Evolutionary conservation across 2,113 vertebrate genomes (phyloP).

Genomic region (Notechis scutatus): DNA sequence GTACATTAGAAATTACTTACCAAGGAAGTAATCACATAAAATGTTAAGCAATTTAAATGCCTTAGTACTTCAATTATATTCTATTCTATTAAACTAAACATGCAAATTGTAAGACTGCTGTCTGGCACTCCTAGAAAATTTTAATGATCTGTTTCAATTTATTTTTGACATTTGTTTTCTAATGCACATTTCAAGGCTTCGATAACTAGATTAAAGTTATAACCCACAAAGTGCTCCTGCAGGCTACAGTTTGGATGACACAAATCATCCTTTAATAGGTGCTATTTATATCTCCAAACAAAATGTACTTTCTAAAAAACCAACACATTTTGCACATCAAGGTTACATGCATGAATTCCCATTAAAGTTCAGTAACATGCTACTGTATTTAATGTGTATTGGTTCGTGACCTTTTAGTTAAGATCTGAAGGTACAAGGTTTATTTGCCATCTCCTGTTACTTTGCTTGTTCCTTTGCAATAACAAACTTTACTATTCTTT

Average conservation of each 20-base stretch:
- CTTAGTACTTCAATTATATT: not conserved
- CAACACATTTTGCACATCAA: conserved; percentile 35
- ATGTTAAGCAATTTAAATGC: conserved; percentile 23
- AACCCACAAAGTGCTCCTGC: conserved; percentile 61
- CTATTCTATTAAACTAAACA: not conserved
- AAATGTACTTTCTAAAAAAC: conserved; percentile 52
- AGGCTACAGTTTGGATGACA: conserved; percentile 66
- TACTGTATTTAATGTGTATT: conserved; percentile 30
- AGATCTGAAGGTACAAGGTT: not conserved
- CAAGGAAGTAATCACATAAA: conserved; percentile 10
- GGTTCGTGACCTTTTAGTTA: conserved; percentile 9
- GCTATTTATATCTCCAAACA: conserved; percentile 54
- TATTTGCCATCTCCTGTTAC: not conserved
- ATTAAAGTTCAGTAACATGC: conserved; percentile 33
- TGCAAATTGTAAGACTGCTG: not conserved
- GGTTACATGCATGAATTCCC: conserved; percentile 26
- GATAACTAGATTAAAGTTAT: conserved; percentile 74
- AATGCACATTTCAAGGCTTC: conserved; percentile 64
- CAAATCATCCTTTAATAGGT: conserved; percentile 69
- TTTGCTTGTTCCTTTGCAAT: not conserved
- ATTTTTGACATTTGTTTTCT: conserved; percentile 63
- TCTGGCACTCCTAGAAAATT: conserved; percentile 38
- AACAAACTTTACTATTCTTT: not conserved
- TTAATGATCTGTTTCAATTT: conserved; percentile 54
- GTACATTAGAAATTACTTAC: not conserved